phyloP scores from a whole-genome alignment of 1,140 invertebrate species.

The Sinella curviseta region DNA sequence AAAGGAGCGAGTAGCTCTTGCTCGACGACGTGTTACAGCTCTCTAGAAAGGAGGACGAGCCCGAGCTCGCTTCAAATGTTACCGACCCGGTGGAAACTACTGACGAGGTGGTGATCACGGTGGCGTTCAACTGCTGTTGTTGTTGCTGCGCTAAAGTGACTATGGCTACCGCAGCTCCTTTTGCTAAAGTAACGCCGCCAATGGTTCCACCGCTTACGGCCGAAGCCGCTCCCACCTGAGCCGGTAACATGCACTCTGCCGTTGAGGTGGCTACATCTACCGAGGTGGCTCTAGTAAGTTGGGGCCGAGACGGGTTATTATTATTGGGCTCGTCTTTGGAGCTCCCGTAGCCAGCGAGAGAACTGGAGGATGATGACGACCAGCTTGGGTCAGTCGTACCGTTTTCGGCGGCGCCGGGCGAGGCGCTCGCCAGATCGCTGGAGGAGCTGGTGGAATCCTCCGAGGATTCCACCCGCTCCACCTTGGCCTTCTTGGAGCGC shows the following conservation, averaged over 20 bases:
- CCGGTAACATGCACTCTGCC: neutral
- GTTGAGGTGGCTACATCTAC: constrained; percentile 6
- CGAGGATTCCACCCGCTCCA: constrained; percentile 44
- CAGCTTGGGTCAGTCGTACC: constrained; percentile 49
- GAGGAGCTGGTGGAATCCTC: constrained; percentile 43
- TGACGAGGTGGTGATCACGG: neutral
- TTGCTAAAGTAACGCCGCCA: too few relatives aligned
- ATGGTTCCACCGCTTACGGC: neutral
- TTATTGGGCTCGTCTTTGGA: constrained; percentile 32
- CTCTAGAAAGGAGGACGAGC: neutral
- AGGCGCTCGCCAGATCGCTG: constrained; percentile 44
- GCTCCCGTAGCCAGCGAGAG: constrained; percentile 38
- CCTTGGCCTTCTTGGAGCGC: constrained; percentile 38
- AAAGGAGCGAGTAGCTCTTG: neutral
- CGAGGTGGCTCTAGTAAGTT: neutral
- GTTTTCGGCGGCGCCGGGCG: constrained; percentile 38
- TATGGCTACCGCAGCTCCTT: too few relatives aligned
- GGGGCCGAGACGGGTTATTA: neutral
- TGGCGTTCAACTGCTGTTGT: neutral
- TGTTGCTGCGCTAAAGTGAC: neutral
- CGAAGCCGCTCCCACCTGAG: too few relatives aligned
- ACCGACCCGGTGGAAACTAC: neutral
- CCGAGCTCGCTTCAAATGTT: neutral
- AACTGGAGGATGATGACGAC: constrained; percentile 42
- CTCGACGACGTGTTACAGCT: neutral